phyloP scores from a whole-genome alignment of 2,113 vertebrate species.

The Rutilus rutilus region DNA sequence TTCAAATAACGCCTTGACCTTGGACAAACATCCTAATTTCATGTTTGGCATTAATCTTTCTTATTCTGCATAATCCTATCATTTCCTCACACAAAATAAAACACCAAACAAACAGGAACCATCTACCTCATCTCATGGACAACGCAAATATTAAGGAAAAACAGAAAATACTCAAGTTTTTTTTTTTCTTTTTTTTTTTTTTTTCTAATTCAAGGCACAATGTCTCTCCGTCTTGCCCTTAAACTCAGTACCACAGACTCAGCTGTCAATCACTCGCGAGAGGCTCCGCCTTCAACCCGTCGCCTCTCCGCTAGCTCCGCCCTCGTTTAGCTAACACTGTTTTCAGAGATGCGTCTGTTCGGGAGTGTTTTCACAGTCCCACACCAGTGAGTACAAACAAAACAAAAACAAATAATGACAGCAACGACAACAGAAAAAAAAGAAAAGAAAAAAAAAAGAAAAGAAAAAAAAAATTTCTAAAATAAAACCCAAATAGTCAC shows the following conservation, averaged over 20 bases:
- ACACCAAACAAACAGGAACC: slow-evolving; percentile 44
- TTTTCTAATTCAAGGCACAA: slow-evolving; percentile 84
- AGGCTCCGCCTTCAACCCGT: slow-evolving; percentile 44
- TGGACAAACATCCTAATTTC: slow-evolving; percentile 70
- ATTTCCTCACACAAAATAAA: slow-evolving; percentile 57
- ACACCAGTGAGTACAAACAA: slow-evolving; percentile 78
- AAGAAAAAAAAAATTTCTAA: slow-evolving; percentile 53
- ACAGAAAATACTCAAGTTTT: slow-evolving; percentile 66
- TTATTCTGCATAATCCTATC: slow-evolving; percentile 53
- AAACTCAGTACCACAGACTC: slow-evolving; percentile 49
- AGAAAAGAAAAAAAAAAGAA: slow-evolving; percentile 60
- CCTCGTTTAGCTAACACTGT: slow-evolving; percentile 70
- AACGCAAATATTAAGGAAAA: slow-evolving; percentile 62
- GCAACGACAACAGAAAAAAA: slow-evolving; percentile 56
- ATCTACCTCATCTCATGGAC: slow-evolving; percentile 62
- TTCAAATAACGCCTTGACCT: slow-evolving; percentile 58
- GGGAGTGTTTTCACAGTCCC: slow-evolving; percentile 74
- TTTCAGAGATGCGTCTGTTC: slow-evolving; percentile 68
- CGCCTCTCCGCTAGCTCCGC: slow-evolving; percentile 52
- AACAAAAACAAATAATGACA: slow-evolving; percentile 64
- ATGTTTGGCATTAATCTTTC: slow-evolving; percentile 70
- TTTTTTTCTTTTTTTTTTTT: slow-evolving; percentile 58
- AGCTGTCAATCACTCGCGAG: slow-evolving; percentile 44
- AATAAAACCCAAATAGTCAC: slow-evolving; percentile 72
- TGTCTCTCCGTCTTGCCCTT: slow-evolving; percentile 71